Evolutionary conservation across 1,140 invertebrate genomes (phyloP).

Genomic region (Rhynchophorus ferrugineus): DNA sequence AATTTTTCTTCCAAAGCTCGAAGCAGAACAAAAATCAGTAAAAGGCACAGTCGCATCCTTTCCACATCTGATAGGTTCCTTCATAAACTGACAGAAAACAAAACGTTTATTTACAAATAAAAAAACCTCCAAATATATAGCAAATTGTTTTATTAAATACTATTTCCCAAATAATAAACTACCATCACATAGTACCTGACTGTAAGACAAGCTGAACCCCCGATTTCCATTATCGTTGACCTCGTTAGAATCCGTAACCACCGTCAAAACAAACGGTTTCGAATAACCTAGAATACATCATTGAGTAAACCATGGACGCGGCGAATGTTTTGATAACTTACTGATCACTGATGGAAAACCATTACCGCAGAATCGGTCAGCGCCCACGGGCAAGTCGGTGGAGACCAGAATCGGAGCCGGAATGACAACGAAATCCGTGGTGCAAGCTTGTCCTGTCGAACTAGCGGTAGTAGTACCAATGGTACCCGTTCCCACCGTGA

Average conservation of each 20-base stretch:
- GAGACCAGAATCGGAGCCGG: conserved; percentile 48
- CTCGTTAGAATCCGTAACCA: conserved; percentile 53
- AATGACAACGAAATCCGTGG: conserved; percentile 66
- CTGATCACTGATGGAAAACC: conserved; percentile 58
- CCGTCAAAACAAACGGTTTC: conserved; percentile 67
- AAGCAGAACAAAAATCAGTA: no score
- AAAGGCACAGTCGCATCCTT: no score
- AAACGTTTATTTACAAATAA: no score
- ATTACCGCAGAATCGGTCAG: conserved; percentile 68
- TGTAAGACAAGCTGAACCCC: conserved; percentile 62
- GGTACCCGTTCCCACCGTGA: conserved; percentile 42
- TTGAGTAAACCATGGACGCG: no score
- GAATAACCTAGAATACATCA: conserved; percentile 50
- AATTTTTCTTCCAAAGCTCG: no score
- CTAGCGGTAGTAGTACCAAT: conserved; percentile 47
- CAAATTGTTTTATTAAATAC: no score
- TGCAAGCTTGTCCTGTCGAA: conserved; percentile 51
- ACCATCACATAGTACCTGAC: conserved; percentile 52
- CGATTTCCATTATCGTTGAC: conserved; percentile 57
- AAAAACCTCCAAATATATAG: no score
- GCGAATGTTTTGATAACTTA: no score
- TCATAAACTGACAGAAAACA: no score
- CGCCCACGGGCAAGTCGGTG: conserved; percentile 35
- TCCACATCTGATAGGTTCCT: no score
- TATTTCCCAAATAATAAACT: conserved; percentile 13